A percentile compares a stretch with the other conserved stretches of the same genome.
phyloP scores from a whole-genome alignment of 2,888 invertebrate genomes.

The Cephus rjabovi region DNA sequence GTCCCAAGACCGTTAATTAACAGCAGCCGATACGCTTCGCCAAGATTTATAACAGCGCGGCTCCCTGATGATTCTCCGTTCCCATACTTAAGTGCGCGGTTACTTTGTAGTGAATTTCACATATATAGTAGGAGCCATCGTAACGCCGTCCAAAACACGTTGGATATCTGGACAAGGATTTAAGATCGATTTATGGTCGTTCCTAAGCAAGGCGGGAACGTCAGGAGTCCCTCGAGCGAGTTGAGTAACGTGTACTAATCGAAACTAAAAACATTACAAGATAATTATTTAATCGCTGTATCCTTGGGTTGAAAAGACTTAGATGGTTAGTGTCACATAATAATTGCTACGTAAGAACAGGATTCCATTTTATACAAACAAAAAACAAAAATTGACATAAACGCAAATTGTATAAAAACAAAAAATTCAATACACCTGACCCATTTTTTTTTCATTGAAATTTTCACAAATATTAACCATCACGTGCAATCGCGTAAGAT shows the following conservation, averaged over 20 bases:
- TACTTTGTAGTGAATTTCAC: conserved; percentile 4
- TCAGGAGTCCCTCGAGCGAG: neutral
- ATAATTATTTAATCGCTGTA: neutral
- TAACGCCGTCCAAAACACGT: neutral
- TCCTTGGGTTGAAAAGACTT: neutral
- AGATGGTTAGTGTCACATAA: neutral
- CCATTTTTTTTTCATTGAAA: neutral
- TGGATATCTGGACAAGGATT: neutral
- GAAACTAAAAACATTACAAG: neutral
- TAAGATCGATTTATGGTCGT: neutral
- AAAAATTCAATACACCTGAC: neutral
- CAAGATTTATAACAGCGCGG: neutral
- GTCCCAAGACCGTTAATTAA: neutral
- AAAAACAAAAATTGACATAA: neutral
- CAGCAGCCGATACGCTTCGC: neutral
- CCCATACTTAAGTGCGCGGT: neutral
- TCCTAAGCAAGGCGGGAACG: neutral
- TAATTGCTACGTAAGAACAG: neutral
- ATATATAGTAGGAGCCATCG: neutral
- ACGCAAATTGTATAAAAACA: neutral
- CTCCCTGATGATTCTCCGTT: neutral
- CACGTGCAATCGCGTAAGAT: neutral
- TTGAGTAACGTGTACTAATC: neutral
- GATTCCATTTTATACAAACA: neutral
- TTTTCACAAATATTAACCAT: neutral